phyloP scores from a whole-genome alignment of 1,140 invertebrate species.

The Listronotus bonariensis region DNA sequence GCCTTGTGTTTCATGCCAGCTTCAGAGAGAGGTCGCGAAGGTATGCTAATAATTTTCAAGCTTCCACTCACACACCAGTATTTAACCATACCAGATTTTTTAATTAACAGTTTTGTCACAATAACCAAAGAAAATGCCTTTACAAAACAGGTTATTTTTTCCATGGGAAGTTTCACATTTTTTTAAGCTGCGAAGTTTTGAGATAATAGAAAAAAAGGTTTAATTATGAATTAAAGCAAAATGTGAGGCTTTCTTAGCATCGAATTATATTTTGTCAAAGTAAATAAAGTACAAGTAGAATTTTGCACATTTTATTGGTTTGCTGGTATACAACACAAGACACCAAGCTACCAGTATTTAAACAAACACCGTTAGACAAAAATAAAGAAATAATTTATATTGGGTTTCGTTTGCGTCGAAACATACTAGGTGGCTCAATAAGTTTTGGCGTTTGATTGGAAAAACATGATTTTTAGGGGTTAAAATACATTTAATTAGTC shows the following conservation, averaged over 20 bases:
- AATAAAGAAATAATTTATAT: not conserved
- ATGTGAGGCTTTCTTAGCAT: constrained; percentile 8
- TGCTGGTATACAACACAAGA: constrained; percentile 56
- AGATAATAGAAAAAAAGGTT: too few species aligned
- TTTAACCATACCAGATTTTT: not conserved
- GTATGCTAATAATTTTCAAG: constrained; percentile 52
- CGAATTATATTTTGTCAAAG: not conserved
- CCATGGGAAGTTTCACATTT: not conserved
- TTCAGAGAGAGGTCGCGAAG: constrained; percentile 62
- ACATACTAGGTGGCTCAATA: too few species aligned
- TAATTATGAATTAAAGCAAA: constrained; percentile 3
- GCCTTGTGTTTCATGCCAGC: constrained; percentile 61
- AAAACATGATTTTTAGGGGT: too few species aligned
- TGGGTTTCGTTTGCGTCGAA: too few species aligned
- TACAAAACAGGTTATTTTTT: not conserved
- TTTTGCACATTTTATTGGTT: constrained; percentile 26
- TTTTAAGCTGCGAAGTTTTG: too few species aligned
- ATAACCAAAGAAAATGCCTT: not conserved
- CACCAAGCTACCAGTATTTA: constrained; percentile 39
- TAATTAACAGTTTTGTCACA: not conserved
- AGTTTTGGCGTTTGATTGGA: too few species aligned
- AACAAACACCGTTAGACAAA: too few species aligned
- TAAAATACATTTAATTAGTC: too few species aligned
- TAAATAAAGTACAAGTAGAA: constrained; percentile 7
- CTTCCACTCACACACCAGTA: constrained; percentile 29